A percentile compares a stretch with the other conserved stretches of the same genome.
phyloP scores from a whole-genome alignment of 2,888 invertebrate genomes.

The Cenopis cana region DNA sequence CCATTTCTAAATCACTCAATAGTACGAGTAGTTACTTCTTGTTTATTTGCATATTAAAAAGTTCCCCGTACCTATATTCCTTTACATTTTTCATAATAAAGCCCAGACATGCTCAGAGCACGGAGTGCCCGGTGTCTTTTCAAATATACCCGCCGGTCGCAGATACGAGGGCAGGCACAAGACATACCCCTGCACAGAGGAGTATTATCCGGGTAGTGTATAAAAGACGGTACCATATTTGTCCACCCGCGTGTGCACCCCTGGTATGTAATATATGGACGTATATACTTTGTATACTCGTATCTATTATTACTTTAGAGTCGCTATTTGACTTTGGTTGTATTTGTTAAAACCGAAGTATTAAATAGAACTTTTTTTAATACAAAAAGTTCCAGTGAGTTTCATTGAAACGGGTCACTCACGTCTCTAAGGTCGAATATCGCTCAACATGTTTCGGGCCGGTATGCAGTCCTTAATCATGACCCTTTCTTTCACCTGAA shows the following conservation, averaged over 20 bases:
- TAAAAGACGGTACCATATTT: slow-evolving; percentile 32
- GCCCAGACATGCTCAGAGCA: not conserved
- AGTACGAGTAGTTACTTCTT: no score
- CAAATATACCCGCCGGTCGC: not conserved
- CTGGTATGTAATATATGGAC: slow-evolving; percentile 14
- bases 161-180: slow-evolving; percentile 10
- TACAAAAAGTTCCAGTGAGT: no score
- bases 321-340: not conserved
- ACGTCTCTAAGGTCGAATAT: no score
- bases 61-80: no score
- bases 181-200: not conserved
- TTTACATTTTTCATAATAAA: not conserved
- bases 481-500: no score
- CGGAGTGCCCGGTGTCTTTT: not conserved
- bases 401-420: no score
- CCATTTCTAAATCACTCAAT: no score
- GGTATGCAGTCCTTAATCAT: no score
- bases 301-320: not conserved
- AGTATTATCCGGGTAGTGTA: slow-evolving; percentile 25
- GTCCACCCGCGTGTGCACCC: slow-evolving; percentile 9
- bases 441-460: no score
- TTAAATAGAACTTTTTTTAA: no score
- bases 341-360: no score
- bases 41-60: not conserved
- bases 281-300: slow-evolving; percentile 20